These are phyloP conservation scores for Drosophila ironensis DNA, from an alignment of 1,140 invertebrate species.

Conservation along the genomic window DNA sequence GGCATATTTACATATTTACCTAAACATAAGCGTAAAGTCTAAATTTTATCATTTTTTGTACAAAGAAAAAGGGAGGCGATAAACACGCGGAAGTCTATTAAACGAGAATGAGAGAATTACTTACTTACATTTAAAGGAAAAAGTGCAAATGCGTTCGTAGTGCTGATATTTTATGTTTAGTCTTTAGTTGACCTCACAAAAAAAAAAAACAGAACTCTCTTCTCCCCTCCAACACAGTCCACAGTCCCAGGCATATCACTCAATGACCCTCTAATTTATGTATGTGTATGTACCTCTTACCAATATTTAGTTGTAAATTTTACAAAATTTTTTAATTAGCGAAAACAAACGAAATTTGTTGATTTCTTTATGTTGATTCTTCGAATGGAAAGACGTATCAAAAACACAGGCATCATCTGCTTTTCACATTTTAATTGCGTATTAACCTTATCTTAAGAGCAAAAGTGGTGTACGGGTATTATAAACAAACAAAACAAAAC, in stretches of 20 bases:
- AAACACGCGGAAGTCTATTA: background rate
- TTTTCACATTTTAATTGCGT: constrained; percentile 26
- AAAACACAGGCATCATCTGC: background rate
- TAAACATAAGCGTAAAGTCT: constrained; percentile 36
- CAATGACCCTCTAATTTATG: constrained; percentile 73
- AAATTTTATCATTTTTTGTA: constrained; percentile 32
- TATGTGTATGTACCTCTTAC: constrained; percentile 70
- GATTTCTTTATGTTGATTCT: constrained; percentile 10
- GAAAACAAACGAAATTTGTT: constrained; percentile 30
- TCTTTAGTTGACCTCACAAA: constrained; percentile 31
- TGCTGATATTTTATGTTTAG: constrained; percentile 53
- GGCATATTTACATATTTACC: constrained; percentile 34
- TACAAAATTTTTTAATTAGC: constrained; percentile 40
- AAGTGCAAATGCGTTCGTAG: constrained; percentile 44
- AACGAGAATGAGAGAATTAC: constrained; percentile 20
- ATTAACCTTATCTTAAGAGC: constrained; percentile 40
- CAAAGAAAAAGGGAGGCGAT: constrained; percentile 1
- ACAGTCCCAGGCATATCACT: constrained; percentile 65
- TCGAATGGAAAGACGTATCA: constrained; percentile 8
- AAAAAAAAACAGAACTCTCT: constrained; percentile 18
- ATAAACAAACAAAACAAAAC: too few species aligned
- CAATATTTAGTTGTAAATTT: constrained; percentile 50
- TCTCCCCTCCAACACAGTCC: background rate
- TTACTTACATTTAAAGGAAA: constrained; percentile 49
- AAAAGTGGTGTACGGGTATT: constrained; percentile 70